phyloP scores from a whole-genome alignment of 2,888 invertebrate genomes.

The Psylliodes chrysocephalus region DNA sequence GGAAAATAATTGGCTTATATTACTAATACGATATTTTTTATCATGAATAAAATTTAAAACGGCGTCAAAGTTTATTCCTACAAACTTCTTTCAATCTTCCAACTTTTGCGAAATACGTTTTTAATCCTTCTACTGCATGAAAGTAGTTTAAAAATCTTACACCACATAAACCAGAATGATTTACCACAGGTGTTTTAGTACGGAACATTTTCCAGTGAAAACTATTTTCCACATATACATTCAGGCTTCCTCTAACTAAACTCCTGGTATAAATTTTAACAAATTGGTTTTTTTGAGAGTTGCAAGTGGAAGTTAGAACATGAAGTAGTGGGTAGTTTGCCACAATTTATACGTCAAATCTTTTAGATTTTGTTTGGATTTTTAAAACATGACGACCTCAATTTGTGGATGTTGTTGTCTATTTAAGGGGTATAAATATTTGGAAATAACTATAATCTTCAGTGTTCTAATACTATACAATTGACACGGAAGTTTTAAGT shows the following conservation, averaged over 20 bases:
- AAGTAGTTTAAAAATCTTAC: slow-evolving; percentile 2
- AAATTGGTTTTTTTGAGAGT: slow-evolving; percentile 7
- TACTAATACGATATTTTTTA: too few relatives aligned
- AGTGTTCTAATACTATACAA: too few relatives aligned
- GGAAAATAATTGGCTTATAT: too few relatives aligned
- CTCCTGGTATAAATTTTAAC: slow-evolving; percentile 5
- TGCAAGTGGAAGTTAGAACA: slow-evolving; percentile 6
- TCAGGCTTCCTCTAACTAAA: background rate
- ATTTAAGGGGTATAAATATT: too few relatives aligned
- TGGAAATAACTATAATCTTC: too few relatives aligned
- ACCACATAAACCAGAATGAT: background rate
- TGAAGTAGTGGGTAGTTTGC: slow-evolving; percentile 45
- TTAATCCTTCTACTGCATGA: background rate
- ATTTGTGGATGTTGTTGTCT: too few relatives aligned
- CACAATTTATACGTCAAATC: slow-evolving; percentile 45
- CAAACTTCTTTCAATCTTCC: too few relatives aligned
- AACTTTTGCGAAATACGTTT: too few relatives aligned
- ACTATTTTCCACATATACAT: background rate
- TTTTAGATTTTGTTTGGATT: slow-evolving; percentile 47
- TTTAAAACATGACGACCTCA: too few relatives aligned
- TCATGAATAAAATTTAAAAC: too few relatives aligned
- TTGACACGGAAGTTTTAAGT: too few relatives aligned
- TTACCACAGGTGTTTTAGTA: slow-evolving; percentile 1
- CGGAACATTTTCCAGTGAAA: background rate
- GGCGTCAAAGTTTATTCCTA: too few relatives aligned